A percentile compares a stretch with the other conserved stretches of the same genome.
Evolutionary conservation across 2,888 invertebrate species (phyloP).

Genomic region (Meteorus colon): DNA sequence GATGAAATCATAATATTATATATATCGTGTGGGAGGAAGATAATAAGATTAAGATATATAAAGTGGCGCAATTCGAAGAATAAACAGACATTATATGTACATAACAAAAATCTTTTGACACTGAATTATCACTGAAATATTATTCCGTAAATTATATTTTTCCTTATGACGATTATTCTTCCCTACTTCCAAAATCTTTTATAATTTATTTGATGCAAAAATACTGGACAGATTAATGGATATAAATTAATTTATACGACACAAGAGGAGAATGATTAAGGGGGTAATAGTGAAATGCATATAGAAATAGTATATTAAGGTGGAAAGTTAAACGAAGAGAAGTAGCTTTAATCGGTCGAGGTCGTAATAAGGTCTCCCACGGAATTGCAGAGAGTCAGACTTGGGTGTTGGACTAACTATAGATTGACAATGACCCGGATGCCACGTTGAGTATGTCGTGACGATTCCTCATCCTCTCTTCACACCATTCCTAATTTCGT

Average conservation of each 20-base stretch:
- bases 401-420: slow-evolving; percentile 60
- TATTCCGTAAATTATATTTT: slow-evolving; percentile 6
- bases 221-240: slow-evolving; percentile 5
- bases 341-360: slow-evolving; percentile 59
- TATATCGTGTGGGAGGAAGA: neutral
- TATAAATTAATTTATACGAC: neutral
- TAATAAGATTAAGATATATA: slow-evolving; percentile 27
- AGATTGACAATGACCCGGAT: slow-evolving; percentile 72
- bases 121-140: neutral
- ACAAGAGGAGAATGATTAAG: slow-evolving; percentile 6
- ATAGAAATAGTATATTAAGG: slow-evolving; percentile 12
- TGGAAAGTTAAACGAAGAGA: slow-evolving; percentile 34
- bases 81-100: neutral
- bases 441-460: slow-evolving; percentile 54
- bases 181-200: neutral
- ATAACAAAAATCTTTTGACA: neutral
- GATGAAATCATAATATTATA: slow-evolving; percentile 21
- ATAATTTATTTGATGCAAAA: neutral
- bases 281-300: neutral
- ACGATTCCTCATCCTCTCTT: slow-evolving; percentile 29
- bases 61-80: slow-evolving; percentile 16
- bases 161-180: neutral
- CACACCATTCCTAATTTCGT: slow-evolving; percentile 15
- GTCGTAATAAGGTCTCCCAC: slow-evolving; percentile 58
- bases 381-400: slow-evolving; percentile 47